Evolutionary conservation across 1,140 invertebrate genomes (phyloP).

Genomic region (Drosophila dunni): DNA sequence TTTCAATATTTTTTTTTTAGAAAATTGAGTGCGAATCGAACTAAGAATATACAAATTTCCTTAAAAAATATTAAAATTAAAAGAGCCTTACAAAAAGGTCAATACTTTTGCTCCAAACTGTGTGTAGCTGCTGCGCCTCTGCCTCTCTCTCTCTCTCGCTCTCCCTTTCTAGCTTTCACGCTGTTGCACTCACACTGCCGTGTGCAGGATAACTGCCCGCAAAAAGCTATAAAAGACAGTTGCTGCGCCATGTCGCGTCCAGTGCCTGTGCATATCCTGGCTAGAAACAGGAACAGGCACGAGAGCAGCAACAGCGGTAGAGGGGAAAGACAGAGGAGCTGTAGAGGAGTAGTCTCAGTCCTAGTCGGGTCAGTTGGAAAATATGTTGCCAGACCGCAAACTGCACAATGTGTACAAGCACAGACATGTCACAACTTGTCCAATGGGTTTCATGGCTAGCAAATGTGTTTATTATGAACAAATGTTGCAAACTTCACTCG

Average conservation of each 20-base stretch:
- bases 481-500: slow-evolving; percentile 56
- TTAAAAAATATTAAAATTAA: neutral
- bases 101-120: neutral
- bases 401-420: slow-evolving; percentile 56
- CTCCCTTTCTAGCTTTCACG: neutral
- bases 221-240: slow-evolving; percentile 80
- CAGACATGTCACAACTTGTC: slow-evolving; percentile 25
- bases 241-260: slow-evolving; percentile 49
- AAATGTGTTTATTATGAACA: slow-evolving; percentile 82
- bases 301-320: neutral
- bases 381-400: slow-evolving; percentile 72
- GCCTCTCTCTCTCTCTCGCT: slow-evolving; percentile 27
- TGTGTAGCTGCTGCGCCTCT: slow-evolving; percentile 9
- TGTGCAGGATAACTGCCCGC: slow-evolving; percentile 63
- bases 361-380: slow-evolving; percentile 13
- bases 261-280: slow-evolving; percentile 1
- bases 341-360: neutral
- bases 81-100: neutral
- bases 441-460: slow-evolving; percentile 41
- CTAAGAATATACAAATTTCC: neutral
- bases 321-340: neutral
- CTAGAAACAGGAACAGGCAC: neutral
- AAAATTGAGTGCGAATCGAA: no score
- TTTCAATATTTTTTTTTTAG: no score
- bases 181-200: neutral